phyloP scores from a whole-genome alignment of 2,113 vertebrate genomes.

The Oreotrochilus melanogaster region DNA sequence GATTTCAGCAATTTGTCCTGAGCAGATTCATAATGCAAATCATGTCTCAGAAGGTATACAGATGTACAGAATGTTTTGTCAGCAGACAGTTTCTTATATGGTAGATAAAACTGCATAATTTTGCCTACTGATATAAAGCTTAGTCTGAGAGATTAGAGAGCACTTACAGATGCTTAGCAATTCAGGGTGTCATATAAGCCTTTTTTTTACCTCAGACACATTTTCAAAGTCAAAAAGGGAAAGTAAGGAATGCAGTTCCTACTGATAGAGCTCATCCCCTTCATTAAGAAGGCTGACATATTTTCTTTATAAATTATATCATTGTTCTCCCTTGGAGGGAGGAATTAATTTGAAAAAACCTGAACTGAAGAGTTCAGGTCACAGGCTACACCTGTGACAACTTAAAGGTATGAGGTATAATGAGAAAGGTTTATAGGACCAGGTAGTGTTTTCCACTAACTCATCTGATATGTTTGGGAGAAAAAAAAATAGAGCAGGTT shows the following conservation, averaged over 20 bases:
- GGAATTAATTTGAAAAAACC: neutral
- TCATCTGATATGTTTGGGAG: neutral
- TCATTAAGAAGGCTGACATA: neutral
- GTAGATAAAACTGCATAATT: slow-evolving; percentile 2
- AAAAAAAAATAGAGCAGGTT: neutral
- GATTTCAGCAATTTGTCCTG: neutral
- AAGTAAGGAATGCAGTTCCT: neutral
- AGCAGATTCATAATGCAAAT: neutral
- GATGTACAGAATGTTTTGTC: neutral
- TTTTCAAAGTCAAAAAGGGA: neutral
- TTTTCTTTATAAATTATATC: neutral
- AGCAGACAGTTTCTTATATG: neutral
- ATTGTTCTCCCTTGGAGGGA: neutral
- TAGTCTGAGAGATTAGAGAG: slow-evolving; percentile 12
- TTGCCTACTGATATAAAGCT: neutral
- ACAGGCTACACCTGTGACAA: neutral
- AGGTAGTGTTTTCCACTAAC: neutral
- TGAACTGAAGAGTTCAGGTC: neutral
- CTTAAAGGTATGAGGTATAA: neutral
- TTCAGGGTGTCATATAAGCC: neutral
- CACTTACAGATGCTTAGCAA: neutral
- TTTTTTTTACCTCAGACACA: neutral
- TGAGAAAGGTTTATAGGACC: neutral
- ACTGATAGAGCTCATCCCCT: neutral
- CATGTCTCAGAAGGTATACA: neutral